Percentiles rank a stretch among this genome's conserved stretches.
Evolutionary conservation across 2,888 invertebrate genomes (phyloP).

Genomic region (Drosophila nr. perissopoda): DNA sequence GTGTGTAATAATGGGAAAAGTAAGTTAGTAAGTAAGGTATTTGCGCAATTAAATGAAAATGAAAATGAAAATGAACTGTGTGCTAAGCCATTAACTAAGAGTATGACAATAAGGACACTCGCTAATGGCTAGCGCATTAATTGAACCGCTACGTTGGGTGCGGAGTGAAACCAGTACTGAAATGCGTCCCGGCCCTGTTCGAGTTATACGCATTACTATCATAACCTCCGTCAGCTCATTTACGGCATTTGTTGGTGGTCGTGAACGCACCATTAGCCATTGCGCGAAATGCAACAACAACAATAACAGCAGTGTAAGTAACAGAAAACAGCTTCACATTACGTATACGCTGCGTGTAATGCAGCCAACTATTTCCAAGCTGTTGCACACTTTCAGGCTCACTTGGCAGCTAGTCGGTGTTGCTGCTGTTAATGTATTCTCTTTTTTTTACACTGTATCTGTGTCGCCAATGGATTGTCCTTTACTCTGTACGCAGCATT

Average conservation of each 20-base stretch:
- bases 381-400: conserved; percentile 77
- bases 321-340: conserved; percentile 47
- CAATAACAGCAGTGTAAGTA: conserved; percentile 21
- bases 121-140: conserved; percentile 73
- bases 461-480: conserved; percentile 9
- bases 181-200: conserved; percentile 4
- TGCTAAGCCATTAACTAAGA: conserved; percentile 68
- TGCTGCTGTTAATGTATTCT: conserved; percentile 19
- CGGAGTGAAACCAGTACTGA: conserved; percentile 50
- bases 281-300: conserved; percentile 39
- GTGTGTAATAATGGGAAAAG: conserved; percentile 67
- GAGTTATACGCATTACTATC: conserved; percentile 59
- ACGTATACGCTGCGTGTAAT: conserved; percentile 66
- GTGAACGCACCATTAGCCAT: conserved; percentile 61
- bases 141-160: conserved; percentile 49
- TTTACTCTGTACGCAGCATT: background rate
- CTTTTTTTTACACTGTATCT: background rate
- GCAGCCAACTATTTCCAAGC: conserved; percentile 72
- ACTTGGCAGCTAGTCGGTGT: conserved; percentile 59
- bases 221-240: conserved; percentile 76
- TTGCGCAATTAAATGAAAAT: conserved; percentile 75
- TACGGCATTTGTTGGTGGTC: conserved; percentile 71
- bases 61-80: conserved; percentile 69
- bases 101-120: conserved; percentile 52
- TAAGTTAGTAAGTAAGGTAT: conserved; percentile 44